phyloP scores from a whole-genome alignment of 2,113 vertebrate species.

The Podarcis cretensis region DNA sequence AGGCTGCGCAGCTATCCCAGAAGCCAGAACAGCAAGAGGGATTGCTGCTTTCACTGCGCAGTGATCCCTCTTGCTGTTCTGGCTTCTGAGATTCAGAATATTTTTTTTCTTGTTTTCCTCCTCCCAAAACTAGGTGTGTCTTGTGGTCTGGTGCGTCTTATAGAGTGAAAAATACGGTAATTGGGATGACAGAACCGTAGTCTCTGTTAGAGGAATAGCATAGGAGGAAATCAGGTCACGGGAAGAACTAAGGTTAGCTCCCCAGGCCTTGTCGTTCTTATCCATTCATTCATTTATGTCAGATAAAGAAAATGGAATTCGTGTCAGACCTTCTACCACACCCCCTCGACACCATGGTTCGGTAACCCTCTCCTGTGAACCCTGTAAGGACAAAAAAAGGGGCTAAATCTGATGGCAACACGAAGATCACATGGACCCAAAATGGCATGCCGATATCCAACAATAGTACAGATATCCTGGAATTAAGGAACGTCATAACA shows the following conservation, averaged over 20 bases:
- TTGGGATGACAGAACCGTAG: not conserved
- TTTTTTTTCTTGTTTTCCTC: too few relatives aligned
- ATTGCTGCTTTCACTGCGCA: too few relatives aligned
- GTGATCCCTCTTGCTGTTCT: too few relatives aligned
- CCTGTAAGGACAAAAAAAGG: not conserved
- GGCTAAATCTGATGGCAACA: fast-evolving
- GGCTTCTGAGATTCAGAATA: too few relatives aligned
- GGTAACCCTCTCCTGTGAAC: not conserved
- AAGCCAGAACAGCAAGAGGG: too few relatives aligned
- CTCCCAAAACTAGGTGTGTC: too few relatives aligned
- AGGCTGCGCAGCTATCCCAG: too few relatives aligned
- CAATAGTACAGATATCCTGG: fast-evolving
- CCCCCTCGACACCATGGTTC: fast-evolving
- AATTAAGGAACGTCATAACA: fast-evolving
- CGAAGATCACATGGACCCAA: not conserved
- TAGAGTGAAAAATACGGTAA: too few relatives aligned
- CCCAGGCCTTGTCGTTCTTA: not conserved
- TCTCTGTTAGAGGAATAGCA: not conserved
- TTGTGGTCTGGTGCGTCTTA: too few relatives aligned
- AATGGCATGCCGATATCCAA: not conserved
- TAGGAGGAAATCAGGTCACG: not conserved
- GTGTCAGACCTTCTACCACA: fast-evolving
- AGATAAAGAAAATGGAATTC: not conserved
- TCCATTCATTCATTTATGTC: not conserved
- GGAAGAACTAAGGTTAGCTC: not conserved